Evolutionary conservation across 2,797 vertebrate genomes (phyloP).

Genomic region (Scolopax bukidnonensis): DNA sequence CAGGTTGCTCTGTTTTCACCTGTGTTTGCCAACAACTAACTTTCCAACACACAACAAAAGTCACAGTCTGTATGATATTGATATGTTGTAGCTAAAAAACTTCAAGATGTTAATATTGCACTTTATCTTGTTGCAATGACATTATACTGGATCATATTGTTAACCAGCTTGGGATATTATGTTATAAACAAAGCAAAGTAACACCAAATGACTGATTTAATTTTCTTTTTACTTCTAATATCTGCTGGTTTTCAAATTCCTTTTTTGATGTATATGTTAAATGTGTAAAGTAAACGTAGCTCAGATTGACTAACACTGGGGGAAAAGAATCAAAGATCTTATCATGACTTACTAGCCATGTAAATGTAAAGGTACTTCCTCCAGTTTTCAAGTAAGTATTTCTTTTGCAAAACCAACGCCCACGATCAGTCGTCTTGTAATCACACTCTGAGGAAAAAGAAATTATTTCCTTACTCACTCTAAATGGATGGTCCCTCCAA

Average conservation of each 20-base stretch:
- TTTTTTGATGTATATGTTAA: neutral
- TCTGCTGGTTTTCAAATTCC: neutral
- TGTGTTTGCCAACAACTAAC: neutral
- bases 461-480: neutral
- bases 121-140: neutral
- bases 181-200: neutral
- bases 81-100: neutral
- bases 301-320: neutral
- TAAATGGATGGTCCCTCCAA: neutral
- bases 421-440: neutral
- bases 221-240: neutral
- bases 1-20: neutral
- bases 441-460: neutral
- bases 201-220: neutral
- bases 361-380: neutral
- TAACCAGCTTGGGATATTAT: neutral
- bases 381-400: neutral
- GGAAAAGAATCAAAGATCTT: neutral
- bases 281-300: neutral
- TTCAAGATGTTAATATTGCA: neutral
- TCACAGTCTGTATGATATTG: neutral
- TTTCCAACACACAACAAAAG: neutral
- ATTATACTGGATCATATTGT: neutral
- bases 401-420: neutral
- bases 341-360: neutral